Evolutionary conservation across 2,797 vertebrate genomes (phyloP).

Genomic region (Chanos chanos): DNA sequence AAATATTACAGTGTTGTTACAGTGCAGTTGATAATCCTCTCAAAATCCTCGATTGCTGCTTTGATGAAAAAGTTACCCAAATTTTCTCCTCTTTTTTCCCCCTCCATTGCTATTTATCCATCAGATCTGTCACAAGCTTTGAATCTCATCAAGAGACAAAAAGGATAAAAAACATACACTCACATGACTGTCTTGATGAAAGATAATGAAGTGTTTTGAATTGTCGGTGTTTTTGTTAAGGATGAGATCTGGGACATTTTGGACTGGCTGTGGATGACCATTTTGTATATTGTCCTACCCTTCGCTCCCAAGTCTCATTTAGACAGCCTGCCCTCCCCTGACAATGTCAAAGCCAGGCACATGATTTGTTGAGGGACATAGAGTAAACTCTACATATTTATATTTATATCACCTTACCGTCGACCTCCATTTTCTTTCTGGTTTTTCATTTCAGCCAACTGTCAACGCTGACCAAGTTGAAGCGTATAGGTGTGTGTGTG

Average conservation of each 20-base stretch:
- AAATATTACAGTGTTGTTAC: too few relatives aligned
- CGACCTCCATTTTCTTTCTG: constrained; percentile 24
- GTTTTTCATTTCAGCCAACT: constrained; percentile 23
- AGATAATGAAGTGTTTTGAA: constrained; percentile 13
- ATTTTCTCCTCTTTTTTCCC: constrained; percentile 6
- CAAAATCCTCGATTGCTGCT: constrained; percentile 27
- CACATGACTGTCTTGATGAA: constrained; percentile 1
- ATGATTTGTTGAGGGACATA: constrained; percentile 36
- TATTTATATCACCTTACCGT: constrained; percentile 32
- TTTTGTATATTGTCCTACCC: constrained; percentile 21
- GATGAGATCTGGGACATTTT: not conserved
- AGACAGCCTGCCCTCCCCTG: constrained; percentile 30
- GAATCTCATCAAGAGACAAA: constrained; percentile 18
- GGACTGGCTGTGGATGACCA: constrained; percentile 19
- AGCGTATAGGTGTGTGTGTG: constrained; percentile 8
- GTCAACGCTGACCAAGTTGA: constrained; percentile 32
- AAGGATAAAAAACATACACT: constrained; percentile 4
- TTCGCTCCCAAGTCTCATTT: constrained; percentile 35
- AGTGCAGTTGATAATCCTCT: constrained; percentile 27
- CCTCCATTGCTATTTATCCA: constrained; percentile 20
- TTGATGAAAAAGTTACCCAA: constrained; percentile 12
- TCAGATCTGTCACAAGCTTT: constrained; percentile 15
- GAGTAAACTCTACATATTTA: constrained; percentile 42
- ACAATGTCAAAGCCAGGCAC: constrained; percentile 33
- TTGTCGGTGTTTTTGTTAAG: too few relatives aligned